A percentile compares a stretch with the other conserved stretches of the same genome.
These are phyloP conservation scores for Macrosoma leucophasiata DNA, from an alignment of 2,888 invertebrate species.

Conservation along the genomic window DNA sequence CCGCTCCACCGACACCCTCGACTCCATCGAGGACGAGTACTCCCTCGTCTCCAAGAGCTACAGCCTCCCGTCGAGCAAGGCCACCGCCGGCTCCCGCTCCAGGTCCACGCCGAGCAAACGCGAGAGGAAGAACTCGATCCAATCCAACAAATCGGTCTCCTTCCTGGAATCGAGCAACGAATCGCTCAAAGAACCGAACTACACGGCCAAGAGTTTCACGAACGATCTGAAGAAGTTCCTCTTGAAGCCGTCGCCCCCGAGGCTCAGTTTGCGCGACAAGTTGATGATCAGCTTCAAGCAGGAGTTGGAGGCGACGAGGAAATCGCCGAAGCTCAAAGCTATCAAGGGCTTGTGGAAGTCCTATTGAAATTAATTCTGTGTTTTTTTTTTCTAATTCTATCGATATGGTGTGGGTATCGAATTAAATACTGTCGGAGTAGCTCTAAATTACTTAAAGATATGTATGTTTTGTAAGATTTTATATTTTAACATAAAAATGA, in stretches of 20 bases:
- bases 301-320: conserved; percentile 62
- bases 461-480: not conserved
- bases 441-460: conserved; percentile 1
- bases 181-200: conserved; percentile 60
- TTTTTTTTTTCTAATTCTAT: conserved; percentile 13
- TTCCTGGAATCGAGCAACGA: conserved; percentile 64
- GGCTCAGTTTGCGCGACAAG: conserved; percentile 63
- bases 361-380: conserved; percentile 38
- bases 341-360: conserved; percentile 73
- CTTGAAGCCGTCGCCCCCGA: conserved; percentile 58
- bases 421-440: conserved; percentile 9
- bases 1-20: conserved; percentile 56
- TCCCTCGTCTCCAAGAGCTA: conserved; percentile 56
- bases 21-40: conserved; percentile 60
- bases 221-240: conserved; percentile 69
- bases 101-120: conserved; percentile 37
- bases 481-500: too few relatives aligned
- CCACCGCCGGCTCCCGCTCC: conserved; percentile 32
- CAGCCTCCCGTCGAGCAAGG: conserved; percentile 39
- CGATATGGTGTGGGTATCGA: conserved; percentile 9
- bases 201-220: conserved; percentile 70
- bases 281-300: conserved; percentile 68
- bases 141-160: conserved; percentile 68
- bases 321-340: conserved; percentile 64
- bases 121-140: conserved; percentile 60